Evolutionary conservation across 2,888 invertebrate species (phyloP).

Genomic region (Melolontha melolontha): DNA sequence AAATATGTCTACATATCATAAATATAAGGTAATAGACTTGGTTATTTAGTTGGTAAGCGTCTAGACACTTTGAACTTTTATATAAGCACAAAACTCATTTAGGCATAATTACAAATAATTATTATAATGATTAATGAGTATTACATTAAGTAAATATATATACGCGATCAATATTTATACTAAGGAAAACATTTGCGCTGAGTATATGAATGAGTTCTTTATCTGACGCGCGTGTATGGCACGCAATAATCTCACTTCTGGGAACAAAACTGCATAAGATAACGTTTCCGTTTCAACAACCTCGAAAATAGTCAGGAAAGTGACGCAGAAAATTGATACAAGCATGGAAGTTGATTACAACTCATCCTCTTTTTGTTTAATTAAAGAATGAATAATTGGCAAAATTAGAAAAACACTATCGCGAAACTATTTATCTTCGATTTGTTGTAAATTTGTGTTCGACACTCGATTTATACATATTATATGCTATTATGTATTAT

Average conservation of each 20-base stretch:
- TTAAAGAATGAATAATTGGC: slow-evolving; percentile 34
- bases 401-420: slow-evolving; percentile 9
- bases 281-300: slow-evolving; percentile 64
- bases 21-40: too few species aligned
- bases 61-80: too few species aligned
- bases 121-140: background rate
- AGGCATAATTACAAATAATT: background rate
- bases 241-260: slow-evolving; percentile 57
- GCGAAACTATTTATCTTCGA: too few species aligned
- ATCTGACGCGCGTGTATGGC: slow-evolving; percentile 51
- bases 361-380: slow-evolving; percentile 34
- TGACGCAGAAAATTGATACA: slow-evolving; percentile 46
- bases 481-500: too few species aligned
- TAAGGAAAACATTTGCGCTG: slow-evolving; percentile 1
- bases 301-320: slow-evolving; percentile 57
- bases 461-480: too few species aligned
- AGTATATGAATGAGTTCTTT: slow-evolving; percentile 28
- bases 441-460: too few species aligned
- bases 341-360: slow-evolving; percentile 41
- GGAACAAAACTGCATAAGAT: slow-evolving; percentile 63
- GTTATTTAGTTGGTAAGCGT: background rate
- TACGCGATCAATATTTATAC: slow-evolving; percentile 16
- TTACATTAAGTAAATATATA: background rate
- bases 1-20: too few species aligned
- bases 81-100: background rate